These are phyloP conservation scores for Synanthedon myopaeformis DNA, from an alignment of 2,888 invertebrate species.

Conservation along the genomic window DNA sequence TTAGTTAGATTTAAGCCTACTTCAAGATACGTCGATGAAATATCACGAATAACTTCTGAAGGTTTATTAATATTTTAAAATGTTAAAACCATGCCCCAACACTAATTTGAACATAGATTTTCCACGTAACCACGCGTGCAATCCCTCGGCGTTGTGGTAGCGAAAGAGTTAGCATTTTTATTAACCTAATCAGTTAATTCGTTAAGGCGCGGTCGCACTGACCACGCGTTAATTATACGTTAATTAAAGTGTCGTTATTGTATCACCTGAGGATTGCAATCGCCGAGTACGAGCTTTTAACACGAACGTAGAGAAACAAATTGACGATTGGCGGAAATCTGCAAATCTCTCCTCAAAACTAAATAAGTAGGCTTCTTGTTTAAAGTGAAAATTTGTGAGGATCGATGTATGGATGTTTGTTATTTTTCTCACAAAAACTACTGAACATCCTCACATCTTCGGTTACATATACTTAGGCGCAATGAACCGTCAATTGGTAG, in stretches of 20 bases:
- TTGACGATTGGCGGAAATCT: too few relatives aligned
- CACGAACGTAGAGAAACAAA: not conserved
- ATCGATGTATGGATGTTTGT: too few relatives aligned
- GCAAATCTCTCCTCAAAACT: too few relatives aligned
- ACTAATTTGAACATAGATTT: constrained; percentile 39
- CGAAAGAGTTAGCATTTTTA: constrained; percentile 64
- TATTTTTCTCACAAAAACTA: too few relatives aligned
- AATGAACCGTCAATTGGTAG: too few relatives aligned
- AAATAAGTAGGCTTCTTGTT: too few relatives aligned
- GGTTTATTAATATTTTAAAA: constrained; percentile 3
- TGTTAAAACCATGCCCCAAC: constrained; percentile 10
- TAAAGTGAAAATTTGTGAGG: too few relatives aligned
- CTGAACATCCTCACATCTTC: too few relatives aligned
- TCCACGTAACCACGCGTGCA: constrained; percentile 23
- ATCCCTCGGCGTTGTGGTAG: constrained; percentile 37
- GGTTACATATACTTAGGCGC: too few relatives aligned
- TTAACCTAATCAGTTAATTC: constrained; percentile 66
- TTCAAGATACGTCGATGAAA: too few relatives aligned
- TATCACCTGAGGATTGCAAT: constrained; percentile 6
- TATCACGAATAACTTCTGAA: not conserved
- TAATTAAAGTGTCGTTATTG: constrained; percentile 3
- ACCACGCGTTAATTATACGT: not conserved
- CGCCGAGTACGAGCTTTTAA: not conserved
- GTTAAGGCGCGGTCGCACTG: constrained; percentile 2
- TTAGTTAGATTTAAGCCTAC: too few relatives aligned